Conservation (phyloP, 2,797 vertebrate species). For the Peromyscus aztecus region DNA sequence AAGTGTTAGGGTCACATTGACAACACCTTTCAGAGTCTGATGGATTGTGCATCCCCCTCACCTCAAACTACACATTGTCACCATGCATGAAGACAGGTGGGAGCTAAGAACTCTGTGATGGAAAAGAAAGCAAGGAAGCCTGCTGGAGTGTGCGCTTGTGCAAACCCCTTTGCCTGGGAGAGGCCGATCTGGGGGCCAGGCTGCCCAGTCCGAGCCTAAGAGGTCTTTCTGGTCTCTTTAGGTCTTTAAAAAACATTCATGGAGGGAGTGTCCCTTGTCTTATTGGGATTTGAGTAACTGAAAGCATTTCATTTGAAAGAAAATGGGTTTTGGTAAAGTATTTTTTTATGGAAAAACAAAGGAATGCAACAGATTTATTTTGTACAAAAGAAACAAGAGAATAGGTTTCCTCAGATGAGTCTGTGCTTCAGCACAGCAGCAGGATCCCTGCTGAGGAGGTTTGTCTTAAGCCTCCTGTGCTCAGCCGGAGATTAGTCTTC, state of each 20-base stretch:
- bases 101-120: not conserved
- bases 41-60: not conserved
- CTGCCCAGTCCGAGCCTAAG: not conserved
- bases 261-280: not conserved
- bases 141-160: fast-evolving
- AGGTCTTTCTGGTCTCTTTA: not conserved
- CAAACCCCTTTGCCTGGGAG: not conserved
- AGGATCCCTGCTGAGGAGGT: not conserved
- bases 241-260: not conserved
- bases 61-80: fast-evolving
- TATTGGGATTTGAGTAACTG: not conserved
- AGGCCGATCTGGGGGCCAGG: not conserved
- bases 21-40: not conserved
- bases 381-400: not conserved
- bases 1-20: not conserved
- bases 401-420: not conserved
- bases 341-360: not conserved
- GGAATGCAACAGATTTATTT: not conserved
- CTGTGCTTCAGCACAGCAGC: not conserved
- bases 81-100: not conserved
- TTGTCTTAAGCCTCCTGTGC: not conserved
- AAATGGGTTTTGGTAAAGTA: not conserved
- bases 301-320: not conserved
- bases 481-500: not conserved
- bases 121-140: not conserved